Base-by-base conservation (phyloP, 2,888 invertebrate genomes). In the Dilophus febrilis region DNA sequence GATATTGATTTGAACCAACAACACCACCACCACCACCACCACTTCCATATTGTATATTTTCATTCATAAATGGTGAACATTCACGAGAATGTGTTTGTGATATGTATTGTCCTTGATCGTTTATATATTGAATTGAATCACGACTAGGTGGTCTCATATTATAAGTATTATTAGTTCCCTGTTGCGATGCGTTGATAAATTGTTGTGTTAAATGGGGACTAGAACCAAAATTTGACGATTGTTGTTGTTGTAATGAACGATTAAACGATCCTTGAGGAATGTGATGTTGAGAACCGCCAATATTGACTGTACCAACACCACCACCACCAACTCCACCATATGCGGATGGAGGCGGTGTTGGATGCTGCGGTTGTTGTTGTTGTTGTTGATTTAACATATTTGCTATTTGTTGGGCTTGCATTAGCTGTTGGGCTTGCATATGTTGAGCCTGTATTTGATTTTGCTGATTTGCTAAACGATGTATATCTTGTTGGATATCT, bases 401-500 rank as follows among this genome's bases (percentile, higher is more conserved):
- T 44, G 61, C 59, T 47, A 67, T 66, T 52, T 69, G 68, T 50
- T 70, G 70, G 40, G 68, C 67, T 49, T 68, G 68, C 46, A 65
- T 58, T 54, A 73, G 64, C 49, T 72, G 58, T 51, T 71, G 71
- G 40, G 61, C 61, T 49, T 74, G 72, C 50, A 72, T 68, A 50
- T 74, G 69, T 47, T 66, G 64, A 33, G 66, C 67, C 57, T 73
- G 78, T 51, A 81, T 76, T 61, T 79, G 79, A 59, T 72, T 76
- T 56, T 83, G 82, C 56, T 88, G 86, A 46, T 75, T 77, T 44
- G 87, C 79, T 49, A 94, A 70, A 51, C 86, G 74, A 64, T 88
- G 85, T 57, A 94, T 90, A 64, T 94, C 92, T 48, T 81, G 81
- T 67, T 92, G 91, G 55, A 94, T 81, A 66, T 92, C 91, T 59